Evolutionary conservation across 2,888 invertebrate species (phyloP), one percentile per base, ranked within the genome.

Genomic region (Stegophylla sp.): DNA sequence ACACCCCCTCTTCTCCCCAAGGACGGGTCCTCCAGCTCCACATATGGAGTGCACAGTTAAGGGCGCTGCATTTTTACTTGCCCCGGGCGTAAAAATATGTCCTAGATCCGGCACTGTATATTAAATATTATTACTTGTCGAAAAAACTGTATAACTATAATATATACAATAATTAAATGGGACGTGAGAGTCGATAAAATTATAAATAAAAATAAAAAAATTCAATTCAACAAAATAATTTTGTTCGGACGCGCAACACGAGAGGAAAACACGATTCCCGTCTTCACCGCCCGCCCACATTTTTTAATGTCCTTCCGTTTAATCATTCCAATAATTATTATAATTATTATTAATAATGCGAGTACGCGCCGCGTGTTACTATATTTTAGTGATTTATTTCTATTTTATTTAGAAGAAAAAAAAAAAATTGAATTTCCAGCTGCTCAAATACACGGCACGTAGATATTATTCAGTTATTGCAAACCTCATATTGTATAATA

Each of bases 391-490:
- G 15, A 61, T 34, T 74, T 48, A 28, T 28, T 48, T 61, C 28
- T 9, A 53, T 34, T n/a, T n/a, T 20, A 15, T 28, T 61, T 45
- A 20, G 53, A 17, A 43, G 41, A 71, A 45, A n/a, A 59, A 26
- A 12, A 34, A 34, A 34, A 34, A 34, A 34, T 34, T 48, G 20
- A 9, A 61, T 48, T 74, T 63, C 28, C 3, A 48, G n/a, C 45
- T 61, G 61, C 73, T 74, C 45, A 63, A 61, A 63, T 48, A 45
- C 10, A 17, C n/a, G 20, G 20, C n/a, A 20, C n/a, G n/a, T n/a
- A n/a, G n/a, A n/a, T n/a, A n/a, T n/a, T 48, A 41, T 43, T 72
- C 64, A 20, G 26, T 67, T 26, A 66, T 43, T 45, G 23, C 23
- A 3, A 17, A 7, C 13, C n/a, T 3, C 1, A 3, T 15, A 51